These are phyloP conservation scores for Drosophila aff. DNA, from an alignment of 1,140 invertebrate species.

Conservation along the genomic window DNA sequence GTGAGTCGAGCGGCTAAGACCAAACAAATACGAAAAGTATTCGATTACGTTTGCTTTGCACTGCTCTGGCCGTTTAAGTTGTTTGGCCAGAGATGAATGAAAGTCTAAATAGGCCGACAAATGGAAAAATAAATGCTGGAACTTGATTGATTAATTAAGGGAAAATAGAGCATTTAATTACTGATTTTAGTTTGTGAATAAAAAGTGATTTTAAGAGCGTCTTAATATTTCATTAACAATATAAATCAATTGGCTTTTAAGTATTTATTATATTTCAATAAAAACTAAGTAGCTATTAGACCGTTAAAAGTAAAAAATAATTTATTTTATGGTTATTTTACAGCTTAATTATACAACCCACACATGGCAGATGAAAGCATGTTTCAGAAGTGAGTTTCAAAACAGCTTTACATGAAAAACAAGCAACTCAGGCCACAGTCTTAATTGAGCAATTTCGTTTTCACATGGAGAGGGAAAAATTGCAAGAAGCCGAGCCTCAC, in stretches of 20 bases:
- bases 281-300: no score
- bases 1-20: constrained; percentile 8
- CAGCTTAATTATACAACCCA: constrained; percentile 6
- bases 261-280: neutral
- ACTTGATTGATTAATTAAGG: constrained; percentile 22
- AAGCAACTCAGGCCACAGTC: constrained; percentile 23
- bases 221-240: neutral
- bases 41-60: constrained; percentile 31
- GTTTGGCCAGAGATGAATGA: constrained; percentile 9
- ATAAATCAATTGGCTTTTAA: neutral
- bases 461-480: neutral
- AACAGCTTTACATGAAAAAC: constrained; percentile 16
- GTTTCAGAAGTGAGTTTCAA: constrained; percentile 33
- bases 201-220: neutral
- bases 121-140: constrained; percentile 14
- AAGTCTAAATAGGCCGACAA: neutral
- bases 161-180: neutral
- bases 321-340: neutral
- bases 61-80: constrained; percentile 19
- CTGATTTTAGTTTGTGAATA: neutral
- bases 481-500: constrained; percentile 9
- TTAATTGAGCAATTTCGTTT: constrained; percentile 60
- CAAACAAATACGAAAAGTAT: constrained; percentile 36
- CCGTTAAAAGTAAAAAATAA: neutral
- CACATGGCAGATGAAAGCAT: constrained; percentile 4